Base-by-base conservation (phyloP, 2,113 vertebrate species). In the Australoheros scitulus region DNA sequence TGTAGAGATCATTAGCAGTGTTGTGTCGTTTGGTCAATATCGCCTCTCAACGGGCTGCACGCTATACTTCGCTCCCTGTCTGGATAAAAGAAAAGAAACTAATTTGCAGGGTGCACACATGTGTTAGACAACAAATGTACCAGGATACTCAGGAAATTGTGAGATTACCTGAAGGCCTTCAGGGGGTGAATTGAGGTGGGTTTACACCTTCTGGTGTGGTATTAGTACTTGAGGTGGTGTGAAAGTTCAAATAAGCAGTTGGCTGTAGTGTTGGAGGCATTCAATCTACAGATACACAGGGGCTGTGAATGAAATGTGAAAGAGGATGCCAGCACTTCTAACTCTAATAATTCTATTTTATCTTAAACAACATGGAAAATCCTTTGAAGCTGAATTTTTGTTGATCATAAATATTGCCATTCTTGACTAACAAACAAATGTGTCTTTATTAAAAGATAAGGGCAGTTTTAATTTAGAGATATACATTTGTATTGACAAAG, bases 1-100 rank as follows among this genome's bases (percentile, higher is more conserved):
- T 47, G 3, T 43, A 84, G 86, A 89, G 90, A 89, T 92, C 84
- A 91, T 93, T 91, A 91, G 85, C 83, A 80, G 64, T 41, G 50
- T 36, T 85, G 79, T 6, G n/a, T 50, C 84, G 88, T 79, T 65
- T 65, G 74, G 86, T 91, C 89, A 92, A 88, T 93, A 85, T 55
- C 17, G 7, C 76, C 83, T 82, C 43, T 86, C 81, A 36, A 52
- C 24, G 57, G 36, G 59, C 18, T 32, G 72, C 52, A 15, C 61
- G 6, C 47, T 26, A 41, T 26, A n/a, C 24, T 15, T 60, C 11
- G 41, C 74, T 77, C 34, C 32, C 43, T 77, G 3, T 32, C 24
- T 18, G 52, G 63, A 52, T 83, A 80, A 56, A 68, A 82, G 81
- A 87, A 81, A 63, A 70, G 47, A 89, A 88, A 89, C 74, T 80